These are phyloP conservation scores for Antitype chi DNA, from an alignment of 2,888 invertebrate genomes.

Conservation along the genomic window DNA sequence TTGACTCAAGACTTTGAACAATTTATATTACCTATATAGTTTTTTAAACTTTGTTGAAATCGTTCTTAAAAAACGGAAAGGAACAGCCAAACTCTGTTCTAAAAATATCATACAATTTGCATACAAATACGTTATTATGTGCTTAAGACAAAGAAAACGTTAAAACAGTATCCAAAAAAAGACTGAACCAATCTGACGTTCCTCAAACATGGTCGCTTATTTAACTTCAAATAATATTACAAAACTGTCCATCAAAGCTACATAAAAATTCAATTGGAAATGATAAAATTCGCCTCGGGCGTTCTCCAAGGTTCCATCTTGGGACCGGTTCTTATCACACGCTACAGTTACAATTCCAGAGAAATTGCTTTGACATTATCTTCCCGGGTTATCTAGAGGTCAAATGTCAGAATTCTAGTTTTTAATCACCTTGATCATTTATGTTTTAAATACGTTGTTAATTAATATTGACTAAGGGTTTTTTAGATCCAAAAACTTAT, in stretches of 20 bases:
- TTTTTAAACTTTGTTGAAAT: background rate
- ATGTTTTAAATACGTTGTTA: constrained; percentile 40
- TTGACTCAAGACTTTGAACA: background rate
- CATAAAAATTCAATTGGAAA: constrained; percentile 55
- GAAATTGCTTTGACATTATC: constrained; percentile 73
- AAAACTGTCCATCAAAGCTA: constrained; percentile 48
- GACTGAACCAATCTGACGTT: constrained; percentile 6
- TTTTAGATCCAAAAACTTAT: constrained; percentile 15
- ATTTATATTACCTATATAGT: no score
- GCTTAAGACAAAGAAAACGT: constrained; percentile 19
- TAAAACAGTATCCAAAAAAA: constrained; percentile 22
- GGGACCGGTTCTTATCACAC: constrained; percentile 66
- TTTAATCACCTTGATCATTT: constrained; percentile 60
- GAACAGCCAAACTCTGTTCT: background rate
- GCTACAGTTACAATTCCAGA: constrained; percentile 66
- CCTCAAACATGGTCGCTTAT: constrained; percentile 14
- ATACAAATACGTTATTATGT: constrained; percentile 27
- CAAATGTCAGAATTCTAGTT: constrained; percentile 65
- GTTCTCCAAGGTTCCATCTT: constrained; percentile 64
- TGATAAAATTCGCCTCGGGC: constrained; percentile 50
- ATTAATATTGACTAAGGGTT: constrained; percentile 32
- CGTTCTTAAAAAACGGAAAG: background rate
- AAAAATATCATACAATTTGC: constrained; percentile 14
- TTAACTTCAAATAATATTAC: constrained; percentile 43
- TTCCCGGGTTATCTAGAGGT: constrained; percentile 68